Base-by-base conservation (phyloP, 2,888 invertebrate species). In the Athrips mouffetella region DNA sequence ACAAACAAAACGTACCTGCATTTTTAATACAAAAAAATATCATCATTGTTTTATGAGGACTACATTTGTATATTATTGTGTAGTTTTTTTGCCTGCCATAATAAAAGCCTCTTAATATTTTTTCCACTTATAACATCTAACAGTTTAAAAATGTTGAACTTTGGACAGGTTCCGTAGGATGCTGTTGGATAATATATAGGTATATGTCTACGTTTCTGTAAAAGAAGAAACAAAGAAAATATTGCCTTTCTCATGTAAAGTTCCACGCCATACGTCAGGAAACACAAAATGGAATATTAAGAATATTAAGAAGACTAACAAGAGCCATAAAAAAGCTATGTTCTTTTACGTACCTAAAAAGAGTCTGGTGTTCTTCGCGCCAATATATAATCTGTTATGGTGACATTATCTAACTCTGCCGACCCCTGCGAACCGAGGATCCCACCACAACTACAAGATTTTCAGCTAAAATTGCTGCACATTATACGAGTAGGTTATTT, bases 361-460 rank as follows among this genome's bases (percentile, higher is more conserved):
- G 63, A 57, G 67, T 59, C 64, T 64, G 60, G 68, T 65, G 59
- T 68, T 33, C n/a, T n/a, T 59, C 65, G 73, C 84, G 86, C 86
- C 85, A 86, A 86, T 81, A 82, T 76, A 82, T 86, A 85, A 86
- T 86, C 85, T 84, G 83, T 83, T 84, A 84, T 83, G 83, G 83
- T 80, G 82, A 83, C 83, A 80, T 83, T 84, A 83, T 83, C 81
- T 74, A 68, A 70, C 77, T 55, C 62, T 50, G 51, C 50, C 63
- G 56, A 72, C 70, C 67, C 69, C 73, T 83, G 85, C 85, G 85
- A 83, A 82, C 79, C 68, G 63, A 59, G 69, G 66, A 70, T 72
- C 70, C 70, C 67, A 77, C 79, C 74, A 77, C 80, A 73, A 73
- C 70, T 76, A n/a, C 74, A 71, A 76, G 73, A 73, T 73, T 52